Evolutionary conservation across 2,113 vertebrate genomes (phyloP).

Genomic region (Cinclus mexicanus): DNA sequence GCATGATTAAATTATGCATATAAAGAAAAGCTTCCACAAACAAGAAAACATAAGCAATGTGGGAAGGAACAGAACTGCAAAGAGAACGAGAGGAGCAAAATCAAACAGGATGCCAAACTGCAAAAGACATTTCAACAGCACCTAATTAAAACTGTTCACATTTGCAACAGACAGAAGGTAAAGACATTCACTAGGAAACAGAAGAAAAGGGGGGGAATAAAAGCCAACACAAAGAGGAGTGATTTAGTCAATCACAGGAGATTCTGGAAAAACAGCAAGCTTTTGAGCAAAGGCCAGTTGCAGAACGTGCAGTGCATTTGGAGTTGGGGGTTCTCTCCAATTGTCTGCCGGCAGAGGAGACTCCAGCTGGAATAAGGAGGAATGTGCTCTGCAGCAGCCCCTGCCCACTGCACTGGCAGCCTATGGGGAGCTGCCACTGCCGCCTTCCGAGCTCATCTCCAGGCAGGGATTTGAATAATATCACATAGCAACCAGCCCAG

Average conservation of each 20-base stretch:
- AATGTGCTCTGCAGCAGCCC: neutral
- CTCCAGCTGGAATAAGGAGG: neutral
- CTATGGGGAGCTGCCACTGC: neutral
- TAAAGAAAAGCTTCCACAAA: slow-evolving; percentile 61
- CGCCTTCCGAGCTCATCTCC: neutral
- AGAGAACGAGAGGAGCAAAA: slow-evolving; percentile 52
- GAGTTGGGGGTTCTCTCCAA: neutral
- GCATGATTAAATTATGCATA: slow-evolving; percentile 24
- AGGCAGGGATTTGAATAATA: neutral
- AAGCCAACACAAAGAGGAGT: neutral
- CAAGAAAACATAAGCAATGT: slow-evolving; percentile 69
- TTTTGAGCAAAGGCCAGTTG: neutral
- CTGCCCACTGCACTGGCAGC: neutral
- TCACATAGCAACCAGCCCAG: slow-evolving; percentile 48
- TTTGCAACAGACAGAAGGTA: slow-evolving; percentile 66
- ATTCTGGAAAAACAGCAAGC: slow-evolving; percentile 29
- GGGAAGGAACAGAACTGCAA: slow-evolving; percentile 67
- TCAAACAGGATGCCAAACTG: slow-evolving; percentile 46
- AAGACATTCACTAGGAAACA: slow-evolving; percentile 44
- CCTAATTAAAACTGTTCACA: slow-evolving; percentile 66
- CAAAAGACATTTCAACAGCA: slow-evolving; percentile 67
- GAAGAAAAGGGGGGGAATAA: neutral
- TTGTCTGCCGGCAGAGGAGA: neutral
- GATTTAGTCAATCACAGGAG: slow-evolving; percentile 30
- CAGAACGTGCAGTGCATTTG: neutral